Base-by-base conservation (phyloP, 1,140 invertebrate genomes). In the Rhizoglyphus robini region DNA sequence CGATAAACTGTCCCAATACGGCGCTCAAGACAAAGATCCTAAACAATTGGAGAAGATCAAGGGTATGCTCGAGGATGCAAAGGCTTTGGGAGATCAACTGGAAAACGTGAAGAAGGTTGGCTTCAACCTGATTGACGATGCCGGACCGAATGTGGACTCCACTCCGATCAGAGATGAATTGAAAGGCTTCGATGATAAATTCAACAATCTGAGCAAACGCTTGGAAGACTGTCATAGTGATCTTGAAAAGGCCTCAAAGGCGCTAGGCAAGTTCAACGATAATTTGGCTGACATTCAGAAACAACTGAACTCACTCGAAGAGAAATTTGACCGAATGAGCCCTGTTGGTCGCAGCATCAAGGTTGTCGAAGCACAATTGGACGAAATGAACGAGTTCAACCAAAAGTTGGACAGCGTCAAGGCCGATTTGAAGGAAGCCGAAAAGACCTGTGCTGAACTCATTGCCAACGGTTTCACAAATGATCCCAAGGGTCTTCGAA, bases 261-360 rank as follows among this genome's bases (percentile, higher is more conserved):
- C 30, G n/a, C 15, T 60, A 11, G 15, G 27, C 13, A 30, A 32
- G 29, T 60, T 38, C 30, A 60, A 60, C n/a, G 15, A 60, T 3
- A 27, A 34, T 46, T 27, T 60, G 2, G 15, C 58, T 3, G 58
- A 15, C 1, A 32, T 60, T 32, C 32, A 34, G 23, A 34, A 46
- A 34, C 15, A 60, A n/a, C 29, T 60, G 58, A 32, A 1, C 2
- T 29, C 63, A 4, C 30, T 76, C 95, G 11, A 88, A 92, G 72
- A 60, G 27, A 41, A 32, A 46, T 15, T 60, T 8, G 58, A 60
- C 29, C 76, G 77, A 1, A 86, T 95, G 81, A 86, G 85, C 70
- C 84, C 91, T 1, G 83, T 90, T 0, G 90, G 84, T 4, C 80
- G 92, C 25, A 91, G 96, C 72, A 81, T 93, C 25, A 87, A 88